Evolutionary conservation across 2,888 invertebrate genomes (phyloP).

Genomic region (Eubasilissa splendida): DNA sequence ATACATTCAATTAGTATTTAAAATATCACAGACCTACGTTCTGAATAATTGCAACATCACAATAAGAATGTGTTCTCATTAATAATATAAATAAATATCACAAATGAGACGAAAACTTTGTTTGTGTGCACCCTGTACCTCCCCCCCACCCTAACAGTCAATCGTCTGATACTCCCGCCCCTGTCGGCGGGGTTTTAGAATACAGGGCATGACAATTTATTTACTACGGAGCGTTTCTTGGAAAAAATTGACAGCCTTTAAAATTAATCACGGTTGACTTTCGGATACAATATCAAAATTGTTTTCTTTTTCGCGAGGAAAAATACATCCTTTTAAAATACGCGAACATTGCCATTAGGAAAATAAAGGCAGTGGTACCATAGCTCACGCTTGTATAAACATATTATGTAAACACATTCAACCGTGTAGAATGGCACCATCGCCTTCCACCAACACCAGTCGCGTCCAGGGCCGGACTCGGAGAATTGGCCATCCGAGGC

Average conservation of each 20-base stretch:
- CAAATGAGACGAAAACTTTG: no score
- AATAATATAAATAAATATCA: no score
- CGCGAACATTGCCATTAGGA: constrained; percentile 13
- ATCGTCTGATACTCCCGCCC: neutral
- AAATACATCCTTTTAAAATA: constrained; percentile 11
- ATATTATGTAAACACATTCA: no score
- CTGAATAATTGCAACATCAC: no score
- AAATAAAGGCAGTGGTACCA: constrained; percentile 7
- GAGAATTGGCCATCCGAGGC: no score
- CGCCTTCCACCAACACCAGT: no score
- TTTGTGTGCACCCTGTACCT: neutral
- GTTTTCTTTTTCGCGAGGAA: constrained; percentile 1
- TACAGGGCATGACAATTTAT: neutral
- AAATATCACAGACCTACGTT: no score
- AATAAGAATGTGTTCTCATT: no score
- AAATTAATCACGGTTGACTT: constrained; percentile 22
- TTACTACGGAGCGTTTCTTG: neutral
- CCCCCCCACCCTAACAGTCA: neutral
- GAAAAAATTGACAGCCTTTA: constrained; percentile 19
- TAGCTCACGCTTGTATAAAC: no score
- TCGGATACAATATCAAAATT: neutral
- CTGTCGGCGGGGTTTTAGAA: neutral
- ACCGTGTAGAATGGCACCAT: no score
- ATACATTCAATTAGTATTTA: no score
- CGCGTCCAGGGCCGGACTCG: no score